phyloP scores from a whole-genome alignment of 2,113 vertebrate genomes.

The Rhabdornis inornatus region DNA sequence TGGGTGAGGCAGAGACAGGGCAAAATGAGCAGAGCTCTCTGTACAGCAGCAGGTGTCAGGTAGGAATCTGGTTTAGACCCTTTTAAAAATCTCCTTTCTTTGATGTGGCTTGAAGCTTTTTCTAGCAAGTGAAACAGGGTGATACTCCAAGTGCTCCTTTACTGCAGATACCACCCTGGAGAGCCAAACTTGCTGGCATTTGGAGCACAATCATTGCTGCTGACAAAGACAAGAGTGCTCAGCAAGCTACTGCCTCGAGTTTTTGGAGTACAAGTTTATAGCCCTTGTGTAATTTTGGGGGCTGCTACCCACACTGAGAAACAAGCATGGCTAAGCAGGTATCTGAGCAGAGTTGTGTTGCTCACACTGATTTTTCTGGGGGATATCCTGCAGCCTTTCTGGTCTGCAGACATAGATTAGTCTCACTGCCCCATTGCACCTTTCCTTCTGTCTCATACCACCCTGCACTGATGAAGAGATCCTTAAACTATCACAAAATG shows the following conservation, averaged over 20 bases:
- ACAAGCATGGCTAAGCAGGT: neutral
- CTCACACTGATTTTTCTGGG: neutral
- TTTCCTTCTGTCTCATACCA: neutral
- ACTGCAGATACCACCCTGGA: neutral
- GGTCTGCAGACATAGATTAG: neutral
- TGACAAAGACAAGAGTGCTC: neutral
- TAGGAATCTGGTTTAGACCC: neutral
- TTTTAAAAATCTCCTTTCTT: neutral
- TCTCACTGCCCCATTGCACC: neutral
- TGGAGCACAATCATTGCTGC: neutral
- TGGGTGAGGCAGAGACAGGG: neutral
- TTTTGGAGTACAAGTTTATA: neutral
- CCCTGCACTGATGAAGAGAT: neutral
- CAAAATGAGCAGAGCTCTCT: neutral
- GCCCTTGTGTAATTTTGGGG: neutral
- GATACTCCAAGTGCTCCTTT: neutral
- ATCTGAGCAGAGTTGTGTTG: neutral
- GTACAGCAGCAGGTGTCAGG: neutral
- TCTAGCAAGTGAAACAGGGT: neutral
- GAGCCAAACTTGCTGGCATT: neutral
- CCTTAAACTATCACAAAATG: neutral
- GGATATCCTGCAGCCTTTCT: neutral
- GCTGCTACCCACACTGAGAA: neutral
- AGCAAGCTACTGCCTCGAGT: neutral
- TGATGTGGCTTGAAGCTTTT: neutral